These are phyloP conservation scores for Drosophila serrata DNA, from an alignment of 1,140 invertebrate species.

Conservation along the genomic window DNA sequence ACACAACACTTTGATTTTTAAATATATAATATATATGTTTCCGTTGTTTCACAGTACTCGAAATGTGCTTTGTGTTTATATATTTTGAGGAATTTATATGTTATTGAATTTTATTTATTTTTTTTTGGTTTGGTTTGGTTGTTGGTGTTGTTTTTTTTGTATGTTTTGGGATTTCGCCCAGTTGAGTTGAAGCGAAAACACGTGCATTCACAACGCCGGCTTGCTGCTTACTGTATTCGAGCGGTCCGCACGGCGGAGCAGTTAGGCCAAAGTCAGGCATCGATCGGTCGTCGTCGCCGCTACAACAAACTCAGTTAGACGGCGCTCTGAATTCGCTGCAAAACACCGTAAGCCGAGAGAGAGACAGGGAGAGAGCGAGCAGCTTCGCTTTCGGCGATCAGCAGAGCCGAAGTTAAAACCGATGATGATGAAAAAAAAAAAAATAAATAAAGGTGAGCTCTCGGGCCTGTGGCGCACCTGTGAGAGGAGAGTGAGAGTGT, in stretches of 20 bases:
- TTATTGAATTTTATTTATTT: not conserved
- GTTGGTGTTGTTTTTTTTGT: slow-evolving; percentile 10
- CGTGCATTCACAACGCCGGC: slow-evolving; percentile 85
- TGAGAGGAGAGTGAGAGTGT: slow-evolving; percentile 79
- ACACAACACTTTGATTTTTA: not conserved
- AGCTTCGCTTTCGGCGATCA: slow-evolving; percentile 68
- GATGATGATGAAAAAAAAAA: not conserved
- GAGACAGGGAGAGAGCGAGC: slow-evolving; percentile 7
- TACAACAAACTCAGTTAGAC: slow-evolving; percentile 81
- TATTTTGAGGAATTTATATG: slow-evolving; percentile 14
- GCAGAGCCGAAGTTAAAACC: not conserved
- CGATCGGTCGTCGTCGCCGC: slow-evolving; percentile 25
- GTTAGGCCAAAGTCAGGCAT: slow-evolving; percentile 82
- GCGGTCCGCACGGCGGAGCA: slow-evolving; percentile 74
- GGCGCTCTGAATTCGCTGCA: slow-evolving; percentile 53
- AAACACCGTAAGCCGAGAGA: slow-evolving; percentile 78
- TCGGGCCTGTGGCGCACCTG: slow-evolving; percentile 34
- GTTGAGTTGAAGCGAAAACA: slow-evolving; percentile 74
- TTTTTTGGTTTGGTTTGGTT: slow-evolving; percentile 17
- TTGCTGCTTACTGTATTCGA: slow-evolving; percentile 85
- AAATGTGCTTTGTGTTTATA: slow-evolving; percentile 3
- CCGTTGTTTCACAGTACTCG: slow-evolving; percentile 7
- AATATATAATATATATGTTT: not conserved
- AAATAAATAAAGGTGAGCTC: slow-evolving; percentile 39
- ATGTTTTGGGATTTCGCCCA: slow-evolving; percentile 23